A percentile compares a stretch with the other conserved stretches of the same genome.
These are phyloP conservation scores for Callimorpha dominula DNA, from an alignment of 2,888 invertebrate species.

Conservation along the genomic window DNA sequence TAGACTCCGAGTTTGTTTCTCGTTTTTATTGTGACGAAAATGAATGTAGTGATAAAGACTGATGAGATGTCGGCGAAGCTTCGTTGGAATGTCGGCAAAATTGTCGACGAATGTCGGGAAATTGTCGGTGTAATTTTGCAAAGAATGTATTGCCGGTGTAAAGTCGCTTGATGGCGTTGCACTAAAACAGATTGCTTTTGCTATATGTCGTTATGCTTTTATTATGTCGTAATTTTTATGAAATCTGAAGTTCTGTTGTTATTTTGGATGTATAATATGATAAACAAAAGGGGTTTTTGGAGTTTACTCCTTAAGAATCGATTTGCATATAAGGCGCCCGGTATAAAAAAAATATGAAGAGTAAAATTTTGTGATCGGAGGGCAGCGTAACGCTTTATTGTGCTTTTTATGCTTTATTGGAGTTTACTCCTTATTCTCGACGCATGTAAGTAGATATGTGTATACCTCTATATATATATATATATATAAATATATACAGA, in stretches of 20 bases:
- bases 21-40: constrained; percentile 51
- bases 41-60: constrained; percentile 52
- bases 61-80: constrained; percentile 44
- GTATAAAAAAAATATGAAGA: too few relatives aligned
- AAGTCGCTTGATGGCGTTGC: constrained; percentile 39
- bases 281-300: not conserved
- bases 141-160: constrained; percentile 47
- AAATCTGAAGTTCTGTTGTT: constrained; percentile 17
- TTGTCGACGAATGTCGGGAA: constrained; percentile 28
- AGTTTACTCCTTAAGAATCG: too few relatives aligned
- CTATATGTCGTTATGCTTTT: constrained; percentile 33
- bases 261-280: not conserved
- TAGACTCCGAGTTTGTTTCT: constrained; percentile 44
- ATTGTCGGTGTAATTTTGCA: constrained; percentile 28
- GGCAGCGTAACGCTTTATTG: too few relatives aligned
- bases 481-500: too few relatives aligned
- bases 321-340: too few relatives aligned
- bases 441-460: too few relatives aligned
- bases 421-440: too few relatives aligned
- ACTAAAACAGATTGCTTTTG: constrained; percentile 46
- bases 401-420: too few relatives aligned
- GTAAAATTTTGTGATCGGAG: too few relatives aligned
- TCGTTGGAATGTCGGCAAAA: constrained; percentile 22
- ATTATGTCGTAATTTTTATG: constrained; percentile 34
- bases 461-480: too few relatives aligned